A percentile compares a stretch with the other conserved stretches of the same genome.
phyloP scores from a whole-genome alignment of 2,113 vertebrate species.

The Terrapene triunguis region DNA sequence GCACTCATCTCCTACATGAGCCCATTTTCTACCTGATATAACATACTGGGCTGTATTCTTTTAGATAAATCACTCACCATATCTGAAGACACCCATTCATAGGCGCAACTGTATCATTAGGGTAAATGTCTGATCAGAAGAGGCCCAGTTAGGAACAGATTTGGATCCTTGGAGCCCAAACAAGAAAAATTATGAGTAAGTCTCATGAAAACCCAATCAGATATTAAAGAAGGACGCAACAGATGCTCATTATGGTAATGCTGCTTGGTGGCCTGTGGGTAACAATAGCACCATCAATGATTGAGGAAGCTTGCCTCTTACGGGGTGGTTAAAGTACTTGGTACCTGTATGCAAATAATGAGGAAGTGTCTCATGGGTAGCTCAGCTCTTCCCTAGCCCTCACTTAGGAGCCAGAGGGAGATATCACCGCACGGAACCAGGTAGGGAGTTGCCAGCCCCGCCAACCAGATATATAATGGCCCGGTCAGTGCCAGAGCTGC shows the following conservation, averaged over 20 bases:
- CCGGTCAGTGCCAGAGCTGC: too few species aligned
- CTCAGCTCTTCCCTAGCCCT: neutral
- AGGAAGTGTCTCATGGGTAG: neutral
- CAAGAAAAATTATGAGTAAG: neutral
- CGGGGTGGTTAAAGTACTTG: neutral
- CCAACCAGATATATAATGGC: too few species aligned
- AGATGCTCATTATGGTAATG: neutral
- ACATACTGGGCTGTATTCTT: neutral
- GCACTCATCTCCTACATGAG: neutral
- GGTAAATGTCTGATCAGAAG: neutral
- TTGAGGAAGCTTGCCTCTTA: neutral
- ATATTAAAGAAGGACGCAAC: neutral
- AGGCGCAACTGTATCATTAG: neutral
- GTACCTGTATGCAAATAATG: constrained; percentile 2
- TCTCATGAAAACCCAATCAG: neutral
- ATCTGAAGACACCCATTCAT: constrained; percentile 15
- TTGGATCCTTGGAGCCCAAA: neutral
- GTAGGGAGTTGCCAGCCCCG: too few species aligned
- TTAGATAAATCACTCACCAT: constrained; percentile 7
- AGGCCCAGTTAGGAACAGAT: constrained; percentile 6
- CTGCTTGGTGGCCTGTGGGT: neutral
- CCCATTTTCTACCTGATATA: neutral
- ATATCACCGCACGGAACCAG: too few species aligned
- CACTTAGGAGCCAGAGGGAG: neutral
- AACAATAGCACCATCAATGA: neutral